phyloP scores from a whole-genome alignment of 2,797 vertebrate genomes.

The Bradypodion pumilum region DNA sequence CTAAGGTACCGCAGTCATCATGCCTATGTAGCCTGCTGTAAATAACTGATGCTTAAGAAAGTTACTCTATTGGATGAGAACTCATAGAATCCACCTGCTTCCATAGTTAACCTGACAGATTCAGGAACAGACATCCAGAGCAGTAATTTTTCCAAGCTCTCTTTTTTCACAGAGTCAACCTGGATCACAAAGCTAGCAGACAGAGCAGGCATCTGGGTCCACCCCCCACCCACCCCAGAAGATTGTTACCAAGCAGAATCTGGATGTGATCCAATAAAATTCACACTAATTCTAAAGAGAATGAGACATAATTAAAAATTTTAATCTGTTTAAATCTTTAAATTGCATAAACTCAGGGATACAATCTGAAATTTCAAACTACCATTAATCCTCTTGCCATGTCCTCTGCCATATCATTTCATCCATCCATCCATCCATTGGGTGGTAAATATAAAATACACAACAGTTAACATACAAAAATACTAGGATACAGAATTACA shows the following conservation, averaged over 20 bases:
- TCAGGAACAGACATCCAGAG: too few species aligned
- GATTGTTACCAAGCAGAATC: neutral
- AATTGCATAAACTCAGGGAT: too few species aligned
- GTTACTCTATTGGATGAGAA: too few species aligned
- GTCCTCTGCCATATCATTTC: too few species aligned
- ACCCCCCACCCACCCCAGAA: neutral
- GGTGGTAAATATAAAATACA: too few species aligned
- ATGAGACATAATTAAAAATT: neutral
- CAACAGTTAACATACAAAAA: too few species aligned
- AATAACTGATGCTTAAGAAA: neutral
- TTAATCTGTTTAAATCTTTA: neutral
- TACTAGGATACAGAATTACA: too few species aligned
- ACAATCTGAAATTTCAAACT: neutral
- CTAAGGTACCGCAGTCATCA: too few species aligned
- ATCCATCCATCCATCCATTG: too few species aligned
- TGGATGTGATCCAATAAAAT: neutral
- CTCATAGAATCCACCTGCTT: too few species aligned
- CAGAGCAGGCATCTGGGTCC: neutral
- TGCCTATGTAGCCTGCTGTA: neutral
- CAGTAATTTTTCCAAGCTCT: neutral
- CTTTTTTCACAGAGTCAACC: neutral
- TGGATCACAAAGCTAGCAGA: neutral
- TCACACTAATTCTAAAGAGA: neutral
- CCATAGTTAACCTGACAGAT: too few species aligned
- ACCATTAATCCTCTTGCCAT: neutral